phyloP scores from a whole-genome alignment of 2,113 vertebrate species.

The Macrotus californicus region DNA sequence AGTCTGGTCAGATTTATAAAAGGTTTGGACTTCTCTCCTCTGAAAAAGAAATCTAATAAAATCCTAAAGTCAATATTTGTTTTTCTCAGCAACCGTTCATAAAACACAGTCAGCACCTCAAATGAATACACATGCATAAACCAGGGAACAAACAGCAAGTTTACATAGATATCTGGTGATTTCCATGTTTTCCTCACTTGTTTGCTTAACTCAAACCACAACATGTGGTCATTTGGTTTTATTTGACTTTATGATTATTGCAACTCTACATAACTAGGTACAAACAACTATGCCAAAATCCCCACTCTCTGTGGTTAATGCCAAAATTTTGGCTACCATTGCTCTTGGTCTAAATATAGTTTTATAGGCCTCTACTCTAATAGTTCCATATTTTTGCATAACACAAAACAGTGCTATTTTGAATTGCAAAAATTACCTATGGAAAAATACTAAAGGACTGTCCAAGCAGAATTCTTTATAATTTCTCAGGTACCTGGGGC shows the following conservation, averaged over 20 bases:
- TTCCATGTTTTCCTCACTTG: constrained; percentile 28
- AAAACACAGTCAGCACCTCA: constrained; percentile 31
- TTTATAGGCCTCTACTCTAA: background rate
- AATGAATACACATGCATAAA: background rate
- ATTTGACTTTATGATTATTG: constrained; percentile 32
- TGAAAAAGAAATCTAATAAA: constrained; percentile 45
- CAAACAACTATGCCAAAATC: background rate
- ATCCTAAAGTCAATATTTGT: constrained; percentile 31
- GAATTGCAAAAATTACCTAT: background rate
- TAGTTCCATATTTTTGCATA: background rate
- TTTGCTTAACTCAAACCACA: constrained; percentile 46
- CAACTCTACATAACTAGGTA: background rate
- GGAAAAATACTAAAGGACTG: background rate
- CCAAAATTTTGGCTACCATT: background rate
- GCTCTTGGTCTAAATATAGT: background rate
- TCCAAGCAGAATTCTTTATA: background rate
- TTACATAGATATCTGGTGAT: constrained; percentile 34
- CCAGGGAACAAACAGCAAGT: background rate
- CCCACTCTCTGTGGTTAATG: background rate
- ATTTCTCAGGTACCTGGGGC: background rate
- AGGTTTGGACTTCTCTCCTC: constrained; percentile 25
- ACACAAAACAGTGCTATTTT: background rate
- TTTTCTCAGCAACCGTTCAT: constrained; percentile 40
- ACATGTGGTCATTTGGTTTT: constrained; percentile 29
- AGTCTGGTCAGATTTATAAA: background rate